Percentiles rank a stretch among this genome's conserved stretches.
Conservation (phyloP, 1,140 invertebrate species). For the Drosophila miranda region DNA sequence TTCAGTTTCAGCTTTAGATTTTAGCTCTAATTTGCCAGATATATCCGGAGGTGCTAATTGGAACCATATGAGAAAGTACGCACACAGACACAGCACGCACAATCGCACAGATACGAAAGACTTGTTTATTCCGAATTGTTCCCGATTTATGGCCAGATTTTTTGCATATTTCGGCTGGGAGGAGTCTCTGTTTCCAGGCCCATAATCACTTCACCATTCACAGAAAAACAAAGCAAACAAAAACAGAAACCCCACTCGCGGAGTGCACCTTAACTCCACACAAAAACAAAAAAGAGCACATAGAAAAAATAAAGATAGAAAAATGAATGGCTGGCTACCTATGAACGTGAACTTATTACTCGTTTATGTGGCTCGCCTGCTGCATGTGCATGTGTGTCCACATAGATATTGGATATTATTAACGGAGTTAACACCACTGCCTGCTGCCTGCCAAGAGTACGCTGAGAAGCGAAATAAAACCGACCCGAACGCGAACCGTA, state of each 20-base stretch:
- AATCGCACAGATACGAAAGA: not conserved
- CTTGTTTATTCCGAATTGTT: constrained; percentile 13
- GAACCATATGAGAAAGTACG: constrained; percentile 64
- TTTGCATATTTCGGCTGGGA: constrained; percentile 12
- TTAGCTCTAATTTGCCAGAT: constrained; percentile 29
- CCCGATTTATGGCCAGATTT: constrained; percentile 37
- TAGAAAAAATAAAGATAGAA: constrained; percentile 3
- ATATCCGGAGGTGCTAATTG: constrained; percentile 58
- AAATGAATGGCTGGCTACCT: constrained; percentile 30
- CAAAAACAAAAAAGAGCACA: constrained; percentile 8
- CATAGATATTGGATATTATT: constrained; percentile 11
- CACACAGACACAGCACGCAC: constrained; percentile 9
- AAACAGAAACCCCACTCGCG: constrained; percentile 5
- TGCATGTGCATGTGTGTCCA: constrained; percentile 24
- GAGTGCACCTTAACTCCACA: not conserved
- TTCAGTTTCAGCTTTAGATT: constrained; percentile 5
- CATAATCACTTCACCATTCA: constrained; percentile 3
- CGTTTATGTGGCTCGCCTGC: constrained; percentile 18
- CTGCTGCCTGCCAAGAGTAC: constrained; percentile 20
- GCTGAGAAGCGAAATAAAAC: constrained; percentile 28
- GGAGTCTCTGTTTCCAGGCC: not conserved
- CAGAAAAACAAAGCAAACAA: constrained; percentile 10
- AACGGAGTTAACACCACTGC: constrained; percentile 27
- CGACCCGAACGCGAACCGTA: constrained; percentile 47
- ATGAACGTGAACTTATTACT: constrained; percentile 41